These are phyloP conservation scores for Esox lucius DNA, from an alignment of 2,797 vertebrate genomes.

Conservation along the genomic window DNA sequence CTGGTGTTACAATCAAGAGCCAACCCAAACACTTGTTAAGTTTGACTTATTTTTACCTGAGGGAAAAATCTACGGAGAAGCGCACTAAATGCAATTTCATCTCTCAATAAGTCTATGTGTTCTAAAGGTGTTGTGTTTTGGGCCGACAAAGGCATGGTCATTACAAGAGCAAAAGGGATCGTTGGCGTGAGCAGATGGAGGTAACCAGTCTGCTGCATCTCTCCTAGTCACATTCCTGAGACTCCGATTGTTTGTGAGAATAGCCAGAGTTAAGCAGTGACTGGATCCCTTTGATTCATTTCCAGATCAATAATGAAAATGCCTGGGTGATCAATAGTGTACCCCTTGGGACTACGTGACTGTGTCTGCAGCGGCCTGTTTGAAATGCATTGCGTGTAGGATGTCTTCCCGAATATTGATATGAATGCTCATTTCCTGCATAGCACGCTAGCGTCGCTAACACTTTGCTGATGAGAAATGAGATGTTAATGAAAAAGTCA, in stretches of 20 bases:
- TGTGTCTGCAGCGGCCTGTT: constrained; percentile 27
- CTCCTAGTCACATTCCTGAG: neutral
- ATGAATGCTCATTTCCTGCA: constrained; percentile 69
- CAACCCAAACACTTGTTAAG: constrained; percentile 55
- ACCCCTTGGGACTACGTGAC: constrained; percentile 15
- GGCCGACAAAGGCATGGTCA: neutral
- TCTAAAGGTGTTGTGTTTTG: neutral
- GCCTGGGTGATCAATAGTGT: constrained; percentile 39
- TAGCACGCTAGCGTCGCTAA: constrained; percentile 10
- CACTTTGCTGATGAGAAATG: constrained; percentile 38
- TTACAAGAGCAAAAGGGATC: neutral
- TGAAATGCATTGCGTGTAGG: constrained; percentile 52
- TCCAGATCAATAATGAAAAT: constrained; percentile 62
- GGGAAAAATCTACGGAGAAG: constrained; percentile 25
- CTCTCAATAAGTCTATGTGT: neutral
- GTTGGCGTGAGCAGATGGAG: neutral
- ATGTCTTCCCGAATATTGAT: constrained; percentile 62
- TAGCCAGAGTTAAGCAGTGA: constrained; percentile 21
- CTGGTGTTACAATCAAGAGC: constrained; percentile 51
- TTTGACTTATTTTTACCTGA: constrained; percentile 36
- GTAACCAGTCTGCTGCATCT: neutral
- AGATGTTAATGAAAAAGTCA: constrained; percentile 68
- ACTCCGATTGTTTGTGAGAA: constrained; percentile 13
- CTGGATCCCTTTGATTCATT: constrained; percentile 24
- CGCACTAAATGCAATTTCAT: neutral